A percentile compares a stretch with the other conserved stretches of the same genome.
Conservation (phyloP, 1,140 invertebrate species). For the Paramacrobiotus metropolitanus region DNA sequence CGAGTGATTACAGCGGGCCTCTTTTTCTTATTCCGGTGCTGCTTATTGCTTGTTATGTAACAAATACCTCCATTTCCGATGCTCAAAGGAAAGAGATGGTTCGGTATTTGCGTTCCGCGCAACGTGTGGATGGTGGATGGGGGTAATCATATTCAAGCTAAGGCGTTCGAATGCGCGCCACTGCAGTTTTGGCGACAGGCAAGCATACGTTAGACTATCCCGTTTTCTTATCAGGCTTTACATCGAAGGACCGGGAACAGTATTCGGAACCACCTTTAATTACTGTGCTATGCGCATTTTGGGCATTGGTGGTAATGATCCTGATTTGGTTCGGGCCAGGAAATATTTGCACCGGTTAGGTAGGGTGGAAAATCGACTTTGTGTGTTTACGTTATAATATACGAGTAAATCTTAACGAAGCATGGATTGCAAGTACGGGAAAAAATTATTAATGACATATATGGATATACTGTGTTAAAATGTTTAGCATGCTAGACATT, state of each 20-base stretch:
- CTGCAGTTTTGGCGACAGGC: no score
- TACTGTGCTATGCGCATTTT: slow-evolving; percentile 17
- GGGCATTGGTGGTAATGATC: slow-evolving; percentile 15
- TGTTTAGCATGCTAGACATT: no score
- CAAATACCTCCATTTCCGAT: slow-evolving; percentile 15
- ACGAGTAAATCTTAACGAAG: no score
- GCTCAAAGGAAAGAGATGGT: slow-evolving; percentile 17
- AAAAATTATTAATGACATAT: no score
- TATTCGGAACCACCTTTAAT: slow-evolving; percentile 18
- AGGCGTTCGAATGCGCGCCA: no score
- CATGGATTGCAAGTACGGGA: no score
- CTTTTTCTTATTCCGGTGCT: slow-evolving; percentile 19
- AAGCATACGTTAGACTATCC: background rate
- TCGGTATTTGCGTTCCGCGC: slow-evolving; percentile 17
- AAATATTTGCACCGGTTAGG: slow-evolving; percentile 15
- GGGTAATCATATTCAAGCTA: slow-evolving; percentile 17
- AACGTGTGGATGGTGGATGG: slow-evolving; percentile 19
- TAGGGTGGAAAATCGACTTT: no score
- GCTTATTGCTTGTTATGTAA: slow-evolving; percentile 18
- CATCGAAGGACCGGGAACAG: slow-evolving; percentile 18
- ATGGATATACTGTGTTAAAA: no score
- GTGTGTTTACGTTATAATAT: no score
- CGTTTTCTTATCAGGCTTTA: slow-evolving; percentile 9
- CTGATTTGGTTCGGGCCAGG: slow-evolving; percentile 14
- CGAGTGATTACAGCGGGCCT: slow-evolving; percentile 20